Evolutionary conservation across 2,888 invertebrate genomes (phyloP).

Genomic region (Gisinianus flammeolus): DNA sequence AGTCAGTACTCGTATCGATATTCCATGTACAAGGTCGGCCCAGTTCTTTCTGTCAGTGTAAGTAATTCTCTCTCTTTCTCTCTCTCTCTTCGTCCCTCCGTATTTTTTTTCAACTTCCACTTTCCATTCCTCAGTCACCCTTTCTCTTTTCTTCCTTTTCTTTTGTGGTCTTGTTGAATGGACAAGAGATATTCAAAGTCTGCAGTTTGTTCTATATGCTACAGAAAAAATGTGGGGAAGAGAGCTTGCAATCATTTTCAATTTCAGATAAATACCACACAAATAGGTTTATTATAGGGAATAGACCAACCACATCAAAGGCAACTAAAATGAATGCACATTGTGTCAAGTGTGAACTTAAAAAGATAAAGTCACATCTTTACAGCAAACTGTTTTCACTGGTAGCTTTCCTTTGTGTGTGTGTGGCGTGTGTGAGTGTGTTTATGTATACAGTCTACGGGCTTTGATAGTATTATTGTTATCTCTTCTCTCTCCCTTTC

Average conservation of each 20-base stretch:
- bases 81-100: neutral
- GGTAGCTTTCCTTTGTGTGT: neutral
- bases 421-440: too few species aligned
- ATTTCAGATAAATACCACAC: neutral
- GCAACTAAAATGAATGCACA: neutral
- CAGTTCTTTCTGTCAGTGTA: slow-evolving; percentile 82
- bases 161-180: neutral
- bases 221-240: neutral
- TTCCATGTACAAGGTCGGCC: slow-evolving; percentile 94
- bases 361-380: neutral
- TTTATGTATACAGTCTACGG: neutral
- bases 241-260: neutral
- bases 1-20: slow-evolving; percentile 91
- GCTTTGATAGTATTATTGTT: neutral
- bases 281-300: too few species aligned
- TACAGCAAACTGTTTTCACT: neutral
- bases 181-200: neutral
- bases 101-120: too few species aligned
- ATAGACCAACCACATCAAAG: too few species aligned
- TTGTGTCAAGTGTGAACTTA: neutral
- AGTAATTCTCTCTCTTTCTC: slow-evolving; percentile 63
- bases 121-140: neutral
- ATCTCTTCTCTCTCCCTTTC: neutral
- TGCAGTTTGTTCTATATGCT: neutral
- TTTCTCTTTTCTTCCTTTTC: neutral